Percentiles rank a stretch among this genome's conserved stretches.
These are phyloP conservation scores for Cardiocondyla obscurior DNA, from an alignment of 1,140 invertebrate species.

Conservation along the genomic window DNA sequence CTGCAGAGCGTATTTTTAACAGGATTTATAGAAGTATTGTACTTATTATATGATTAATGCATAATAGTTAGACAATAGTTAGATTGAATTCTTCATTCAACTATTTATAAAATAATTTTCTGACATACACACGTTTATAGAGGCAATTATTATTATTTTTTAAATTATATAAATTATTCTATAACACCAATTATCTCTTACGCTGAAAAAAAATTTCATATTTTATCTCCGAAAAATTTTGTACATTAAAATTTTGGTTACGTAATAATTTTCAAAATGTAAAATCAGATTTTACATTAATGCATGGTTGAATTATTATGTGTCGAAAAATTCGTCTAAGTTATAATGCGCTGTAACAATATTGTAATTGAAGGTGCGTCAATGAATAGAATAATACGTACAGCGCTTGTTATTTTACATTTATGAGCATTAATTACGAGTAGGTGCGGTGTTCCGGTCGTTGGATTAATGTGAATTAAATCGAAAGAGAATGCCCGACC, in stretches of 20 bases:
- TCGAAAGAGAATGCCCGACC: slow-evolving; percentile 30
- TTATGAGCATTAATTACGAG: slow-evolving; percentile 26
- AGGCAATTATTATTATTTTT: not conserved
- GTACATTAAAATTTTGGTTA: too few relatives aligned
- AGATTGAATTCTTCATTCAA: slow-evolving; percentile 6
- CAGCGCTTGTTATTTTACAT: slow-evolving; percentile 20
- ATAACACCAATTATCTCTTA: not conserved
- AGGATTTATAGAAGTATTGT: slow-evolving; percentile 17
- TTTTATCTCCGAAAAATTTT: too few relatives aligned
- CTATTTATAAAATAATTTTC: slow-evolving; percentile 27
- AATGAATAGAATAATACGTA: slow-evolving; percentile 34
- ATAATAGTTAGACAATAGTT: too few relatives aligned
- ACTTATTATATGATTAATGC: slow-evolving; percentile 10
- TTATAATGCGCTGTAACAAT: slow-evolving; percentile 6
- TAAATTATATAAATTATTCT: not conserved
- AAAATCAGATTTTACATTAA: not conserved
- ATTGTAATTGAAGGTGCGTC: slow-evolving; percentile 2
- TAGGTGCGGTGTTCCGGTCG: not conserved
- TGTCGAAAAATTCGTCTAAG: slow-evolving; percentile 5
- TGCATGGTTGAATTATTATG: not conserved
- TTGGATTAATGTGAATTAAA: slow-evolving; percentile 40
- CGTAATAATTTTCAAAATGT: too few relatives aligned
- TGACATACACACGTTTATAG: not conserved
- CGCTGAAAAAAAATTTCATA: not conserved
- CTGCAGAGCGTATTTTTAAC: slow-evolving; percentile 32